Conservation (phyloP, 2,888 invertebrate species). For the Halictus ligatus region DNA sequence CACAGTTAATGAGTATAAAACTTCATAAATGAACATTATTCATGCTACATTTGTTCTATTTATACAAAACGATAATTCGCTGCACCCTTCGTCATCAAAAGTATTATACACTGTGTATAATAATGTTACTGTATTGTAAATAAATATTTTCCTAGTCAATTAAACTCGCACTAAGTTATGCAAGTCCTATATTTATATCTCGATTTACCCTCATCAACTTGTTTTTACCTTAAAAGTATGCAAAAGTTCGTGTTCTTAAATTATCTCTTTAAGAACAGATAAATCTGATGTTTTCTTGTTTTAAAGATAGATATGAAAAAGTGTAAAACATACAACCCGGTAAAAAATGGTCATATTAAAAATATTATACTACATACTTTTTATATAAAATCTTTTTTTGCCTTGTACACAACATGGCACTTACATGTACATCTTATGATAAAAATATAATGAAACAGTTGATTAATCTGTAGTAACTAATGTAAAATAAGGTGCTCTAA, state of each 20-base stretch:
- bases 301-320: constrained; percentile 54
- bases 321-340: constrained; percentile 59
- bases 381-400: constrained; percentile 54
- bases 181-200: constrained; percentile 30
- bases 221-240: constrained; percentile 34
- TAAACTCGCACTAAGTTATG: constrained; percentile 29
- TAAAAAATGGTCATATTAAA: constrained; percentile 65
- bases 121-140: constrained; percentile 35
- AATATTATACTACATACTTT: constrained; percentile 50
- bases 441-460: constrained; percentile 40
- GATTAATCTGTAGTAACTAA: constrained; percentile 32
- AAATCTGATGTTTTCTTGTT: constrained; percentile 31
- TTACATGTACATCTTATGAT: constrained; percentile 42
- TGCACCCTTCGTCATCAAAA: constrained; percentile 26
- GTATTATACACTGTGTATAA: constrained; percentile 49
- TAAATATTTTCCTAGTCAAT: constrained; percentile 45
- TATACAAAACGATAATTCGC: constrained; percentile 39
- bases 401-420: constrained; percentile 35
- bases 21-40: constrained; percentile 42
- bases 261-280: constrained; percentile 38
- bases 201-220: constrained; percentile 36
- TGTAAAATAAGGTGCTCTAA: constrained; percentile 21
- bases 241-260: constrained; percentile 39
- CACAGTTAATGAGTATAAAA: constrained; percentile 65
- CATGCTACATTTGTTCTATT: constrained; percentile 33